Base-by-base conservation (phyloP, 1,140 invertebrate genomes). In the Bombyx mori region DNA sequence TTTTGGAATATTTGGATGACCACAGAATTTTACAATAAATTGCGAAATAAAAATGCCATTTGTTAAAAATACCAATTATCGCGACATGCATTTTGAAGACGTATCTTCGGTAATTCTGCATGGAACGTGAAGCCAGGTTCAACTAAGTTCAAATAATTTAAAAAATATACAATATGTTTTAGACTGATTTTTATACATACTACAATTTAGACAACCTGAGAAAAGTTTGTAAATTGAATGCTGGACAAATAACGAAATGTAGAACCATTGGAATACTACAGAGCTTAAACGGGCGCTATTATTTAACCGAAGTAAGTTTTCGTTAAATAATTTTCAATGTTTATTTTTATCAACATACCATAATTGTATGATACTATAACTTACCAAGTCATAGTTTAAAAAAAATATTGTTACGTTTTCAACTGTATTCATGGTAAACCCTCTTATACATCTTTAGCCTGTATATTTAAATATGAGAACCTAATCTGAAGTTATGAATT, bases 181-280 rank as follows among this genome's bases (percentile, higher is more conserved):
- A 84, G 78, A 57, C 52, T 10, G 72, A 80, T 6, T 79, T 76
- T 53, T 82, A 72, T 55, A 69, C 52, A 0, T 77, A 69, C 51
- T 58, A 50, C 6, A 63, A 53, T 42, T 46, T 81, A 8, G 51
- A 52, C 8, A 64, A 71, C 42, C 61, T 84, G 56, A 12, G 63
- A 45, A 54, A 12, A 7, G 71, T 63, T 50, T 70, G 74, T 62
- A 47, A 63, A 53, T 6, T 51, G 35, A 54, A 63, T 22, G 68
- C 58, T 52, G 65, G 75, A 42, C 54, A 56, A 47, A 54, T 69
- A 53, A 52, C 66, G 2, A 78, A 66, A 63, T 76, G 75, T 60
- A 70, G 79, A 35, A 77, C 79, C 3, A 57, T 85, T 56, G 82
- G 79, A 44, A 63, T 82, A 54, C 52, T 85, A 12, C 65, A 77